phyloP scores from a whole-genome alignment of 2,113 vertebrate genomes.

The Lipophrys pholis region DNA sequence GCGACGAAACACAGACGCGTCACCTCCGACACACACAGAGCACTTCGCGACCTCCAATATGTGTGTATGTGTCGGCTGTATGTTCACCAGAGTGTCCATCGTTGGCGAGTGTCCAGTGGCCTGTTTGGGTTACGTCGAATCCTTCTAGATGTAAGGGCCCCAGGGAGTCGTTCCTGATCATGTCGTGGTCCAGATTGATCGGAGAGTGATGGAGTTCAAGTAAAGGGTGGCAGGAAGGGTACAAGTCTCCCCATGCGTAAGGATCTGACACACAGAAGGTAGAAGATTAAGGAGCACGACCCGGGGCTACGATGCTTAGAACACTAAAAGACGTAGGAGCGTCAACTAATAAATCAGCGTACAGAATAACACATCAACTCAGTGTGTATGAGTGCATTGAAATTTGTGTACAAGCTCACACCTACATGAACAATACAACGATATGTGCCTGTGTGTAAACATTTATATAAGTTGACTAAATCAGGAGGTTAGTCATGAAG shows the following conservation, averaged over 20 bases:
- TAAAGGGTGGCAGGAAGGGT: conserved; percentile 66
- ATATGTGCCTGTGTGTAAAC: too few species aligned
- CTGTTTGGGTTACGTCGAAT: conserved; percentile 80
- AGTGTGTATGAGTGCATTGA: too few species aligned
- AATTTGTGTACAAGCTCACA: too few species aligned
- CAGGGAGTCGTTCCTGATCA: conserved; percentile 74
- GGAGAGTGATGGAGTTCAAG: conserved; percentile 85
- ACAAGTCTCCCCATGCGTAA: conserved; percentile 74
- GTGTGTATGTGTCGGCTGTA: fast-evolving
- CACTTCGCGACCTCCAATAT: too few species aligned
- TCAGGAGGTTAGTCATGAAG: too few species aligned
- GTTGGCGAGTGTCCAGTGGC: conserved; percentile 85
- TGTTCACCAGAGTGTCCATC: conserved; percentile 85
- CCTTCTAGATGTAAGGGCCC: conserved; percentile 83
- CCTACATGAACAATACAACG: too few species aligned
- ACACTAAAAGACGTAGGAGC: too few species aligned
- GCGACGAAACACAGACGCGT: neutral
- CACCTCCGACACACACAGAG: neutral
- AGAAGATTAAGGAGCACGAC: too few species aligned
- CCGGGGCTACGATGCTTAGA: too few species aligned
- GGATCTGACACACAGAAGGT: conserved; percentile 56
- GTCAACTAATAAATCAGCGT: too few species aligned
- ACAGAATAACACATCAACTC: too few species aligned
- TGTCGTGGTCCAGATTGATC: conserved; percentile 82
- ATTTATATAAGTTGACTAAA: too few species aligned